A percentile compares a stretch with the other conserved stretches of the same genome.
phyloP scores from a whole-genome alignment of 2,888 invertebrate genomes.

The Netelia melanura region DNA sequence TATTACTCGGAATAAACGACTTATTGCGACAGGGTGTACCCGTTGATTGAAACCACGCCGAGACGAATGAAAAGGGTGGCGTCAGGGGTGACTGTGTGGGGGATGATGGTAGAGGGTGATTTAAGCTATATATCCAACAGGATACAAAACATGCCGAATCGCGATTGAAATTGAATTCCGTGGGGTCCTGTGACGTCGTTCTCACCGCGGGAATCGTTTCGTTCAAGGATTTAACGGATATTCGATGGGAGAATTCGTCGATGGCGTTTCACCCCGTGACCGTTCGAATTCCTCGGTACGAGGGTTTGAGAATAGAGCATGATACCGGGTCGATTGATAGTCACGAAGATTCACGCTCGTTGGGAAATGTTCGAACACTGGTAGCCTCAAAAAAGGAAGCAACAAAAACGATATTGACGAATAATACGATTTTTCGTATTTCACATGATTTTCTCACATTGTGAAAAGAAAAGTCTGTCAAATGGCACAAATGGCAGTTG shows the following conservation, averaged over 20 bases:
- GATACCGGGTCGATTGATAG: background rate
- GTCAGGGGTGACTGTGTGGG: background rate
- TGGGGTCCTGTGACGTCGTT: constrained; percentile 23
- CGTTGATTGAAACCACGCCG: constrained; percentile 55
- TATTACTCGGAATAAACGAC: constrained; percentile 40
- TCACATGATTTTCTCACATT: constrained; percentile 8
- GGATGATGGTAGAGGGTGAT: background rate
- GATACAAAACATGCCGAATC: constrained; percentile 29
- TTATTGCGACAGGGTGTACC: constrained; percentile 50
- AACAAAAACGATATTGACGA: background rate
- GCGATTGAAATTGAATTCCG: constrained; percentile 58
- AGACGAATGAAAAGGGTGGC: constrained; percentile 9
- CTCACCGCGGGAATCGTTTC: constrained; percentile 28
- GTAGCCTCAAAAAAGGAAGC: background rate
- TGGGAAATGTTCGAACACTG: background rate
- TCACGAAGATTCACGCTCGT: background rate
- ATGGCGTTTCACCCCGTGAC: constrained; percentile 3
- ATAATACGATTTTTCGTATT: constrained; percentile 1
- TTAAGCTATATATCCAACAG: background rate
- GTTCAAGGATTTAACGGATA: constrained; percentile 48
- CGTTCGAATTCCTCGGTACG: background rate
- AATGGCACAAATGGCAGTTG: constrained; percentile 2
- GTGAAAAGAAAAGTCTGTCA: constrained; percentile 13
- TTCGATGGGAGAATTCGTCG: constrained; percentile 22
- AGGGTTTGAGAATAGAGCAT: background rate